Percentiles rank a stretch among this genome's conserved stretches.
Evolutionary conservation across 2,888 invertebrate genomes (phyloP).

Genomic region (Ochropleura leucogaster): DNA sequence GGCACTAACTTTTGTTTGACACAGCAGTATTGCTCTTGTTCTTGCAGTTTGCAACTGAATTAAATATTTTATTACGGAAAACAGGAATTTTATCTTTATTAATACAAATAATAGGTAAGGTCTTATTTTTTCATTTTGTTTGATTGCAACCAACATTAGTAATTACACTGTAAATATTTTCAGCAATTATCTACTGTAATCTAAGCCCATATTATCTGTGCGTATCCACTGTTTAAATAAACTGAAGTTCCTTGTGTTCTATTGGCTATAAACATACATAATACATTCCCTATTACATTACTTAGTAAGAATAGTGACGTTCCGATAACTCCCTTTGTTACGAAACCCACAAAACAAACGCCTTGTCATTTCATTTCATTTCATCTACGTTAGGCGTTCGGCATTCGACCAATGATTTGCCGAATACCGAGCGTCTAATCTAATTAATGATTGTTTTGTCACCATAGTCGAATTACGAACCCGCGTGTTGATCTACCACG

Average conservation of each 20-base stretch:
- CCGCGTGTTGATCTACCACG: slow-evolving; percentile 69
- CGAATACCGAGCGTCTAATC: slow-evolving; percentile 75
- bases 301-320: slow-evolving; percentile 43
- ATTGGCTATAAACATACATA: neutral
- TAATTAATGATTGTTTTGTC: slow-evolving; percentile 86
- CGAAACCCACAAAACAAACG: slow-evolving; percentile 73
- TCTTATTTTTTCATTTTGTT: neutral
- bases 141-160: too few relatives aligned
- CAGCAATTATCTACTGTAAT: too few relatives aligned
- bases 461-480: slow-evolving; percentile 78
- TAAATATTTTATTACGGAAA: too few relatives aligned
- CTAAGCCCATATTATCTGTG: too few relatives aligned
- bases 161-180: too few relatives aligned
- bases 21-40: too few relatives aligned
- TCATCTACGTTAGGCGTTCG: slow-evolving; percentile 67
- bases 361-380: slow-evolving; percentile 77
- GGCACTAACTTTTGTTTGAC: too few relatives aligned
- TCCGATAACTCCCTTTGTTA: slow-evolving; percentile 61
- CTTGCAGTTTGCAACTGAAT: too few relatives aligned
- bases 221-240: neutral
- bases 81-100: too few relatives aligned
- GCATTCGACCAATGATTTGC: slow-evolving; percentile 81
- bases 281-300: slow-evolving; percentile 30
- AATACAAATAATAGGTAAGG: neutral
- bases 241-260: neutral